Base-by-base conservation (phyloP, 2,113 vertebrate species). In the Menura novaehollandiae region DNA sequence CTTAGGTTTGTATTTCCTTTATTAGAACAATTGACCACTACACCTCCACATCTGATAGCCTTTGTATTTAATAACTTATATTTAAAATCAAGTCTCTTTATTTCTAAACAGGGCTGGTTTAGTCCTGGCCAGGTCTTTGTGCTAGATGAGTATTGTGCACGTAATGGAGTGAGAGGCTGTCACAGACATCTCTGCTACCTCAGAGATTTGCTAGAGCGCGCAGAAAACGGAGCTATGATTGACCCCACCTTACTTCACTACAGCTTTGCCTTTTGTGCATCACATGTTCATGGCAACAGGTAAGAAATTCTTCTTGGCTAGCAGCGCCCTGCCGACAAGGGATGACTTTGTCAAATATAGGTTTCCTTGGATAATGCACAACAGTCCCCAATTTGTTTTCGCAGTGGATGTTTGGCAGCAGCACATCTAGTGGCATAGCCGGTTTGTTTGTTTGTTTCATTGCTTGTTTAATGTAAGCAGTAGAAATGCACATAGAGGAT, bases 111-210 rank as follows among this genome's bases (percentile, higher is more conserved):
- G 99, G 99, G 99, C 96, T 99, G 99, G 99, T 99, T 99, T 98
- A 99, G 99, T 98, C 99, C 99, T 21, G 99, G 99, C 93, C 99
- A 99, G 97, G 99, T 99, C 96, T 99, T 99, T 97, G 99, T 99
- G 82, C 97, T 99, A 96, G 99, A 99, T 51, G 99, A 99, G 97
- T 99, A 99, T 93, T 99, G 99, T 18, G 99, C 99, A 94, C 98
- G 99, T 60, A 99, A 99, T 7, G 99, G 99, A 60, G 99, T 99
- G 56, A 98, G 99, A 93, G 99, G 99, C 81, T 99, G 99, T 97
- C 99, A 99, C 95, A 98, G 99, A 66, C 99, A 99, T 97, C 98
- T 99, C 92, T 99, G 99, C 97, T 99, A 99, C 98, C 99, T 99
- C 95, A 98, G 98, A 72, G 99, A 99, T 97, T 98, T 99, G 97